A percentile compares a stretch with the other conserved stretches of the same genome.
phyloP scores from a whole-genome alignment of 1,140 invertebrate species.

The Cataglyphis hispanica region DNA sequence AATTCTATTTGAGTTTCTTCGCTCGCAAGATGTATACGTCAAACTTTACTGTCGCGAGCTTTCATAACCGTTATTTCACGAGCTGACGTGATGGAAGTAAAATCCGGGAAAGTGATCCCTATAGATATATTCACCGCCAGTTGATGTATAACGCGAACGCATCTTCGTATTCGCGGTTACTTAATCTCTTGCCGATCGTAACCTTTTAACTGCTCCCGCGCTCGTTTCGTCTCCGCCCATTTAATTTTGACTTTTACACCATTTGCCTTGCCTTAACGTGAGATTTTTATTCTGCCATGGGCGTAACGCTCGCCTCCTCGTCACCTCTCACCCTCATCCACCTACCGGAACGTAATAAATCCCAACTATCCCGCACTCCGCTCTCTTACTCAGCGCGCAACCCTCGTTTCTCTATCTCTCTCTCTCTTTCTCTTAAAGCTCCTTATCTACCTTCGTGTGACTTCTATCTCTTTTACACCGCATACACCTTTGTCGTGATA shows the following conservation, averaged over 20 bases:
- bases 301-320: slow-evolving; percentile 23
- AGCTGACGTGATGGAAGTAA: not conserved
- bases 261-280: slow-evolving; percentile 33
- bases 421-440: slow-evolving; percentile 35
- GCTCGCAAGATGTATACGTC: not conserved
- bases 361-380: slow-evolving; percentile 61
- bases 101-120: slow-evolving; percentile 3
- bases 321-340: slow-evolving; percentile 9
- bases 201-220: slow-evolving; percentile 34
- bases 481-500: slow-evolving; percentile 53
- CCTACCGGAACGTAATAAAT: slow-evolving; percentile 74
- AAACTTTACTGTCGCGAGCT: slow-evolving; percentile 30
- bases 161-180: slow-evolving; percentile 41
- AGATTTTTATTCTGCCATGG: slow-evolving; percentile 68
- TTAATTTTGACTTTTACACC: slow-evolving; percentile 66
- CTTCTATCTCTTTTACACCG: not conserved
- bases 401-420: not conserved
- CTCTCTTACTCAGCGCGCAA: slow-evolving; percentile 50
- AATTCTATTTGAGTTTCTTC: slow-evolving; percentile 5
- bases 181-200: slow-evolving; percentile 55
- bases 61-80: slow-evolving; percentile 51
- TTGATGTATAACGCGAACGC: not conserved
- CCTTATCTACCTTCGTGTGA: slow-evolving; percentile 15
- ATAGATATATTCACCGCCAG: not conserved
- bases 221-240: slow-evolving; percentile 40